phyloP scores from a whole-genome alignment of 2,797 vertebrate species.

The Pangasius krempfi region DNA sequence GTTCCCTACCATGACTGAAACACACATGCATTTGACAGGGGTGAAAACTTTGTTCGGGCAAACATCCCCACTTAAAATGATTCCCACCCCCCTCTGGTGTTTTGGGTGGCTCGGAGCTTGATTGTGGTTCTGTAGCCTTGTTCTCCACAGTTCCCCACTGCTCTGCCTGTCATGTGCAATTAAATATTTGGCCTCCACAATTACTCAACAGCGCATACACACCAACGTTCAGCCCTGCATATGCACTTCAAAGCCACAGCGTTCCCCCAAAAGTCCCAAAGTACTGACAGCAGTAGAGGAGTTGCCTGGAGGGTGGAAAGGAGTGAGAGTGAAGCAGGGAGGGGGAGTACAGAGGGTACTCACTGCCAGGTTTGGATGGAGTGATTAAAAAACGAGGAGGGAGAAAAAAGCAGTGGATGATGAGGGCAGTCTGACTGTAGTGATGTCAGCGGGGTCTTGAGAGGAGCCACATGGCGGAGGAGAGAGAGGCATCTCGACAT shows the following conservation, averaged over 20 bases:
- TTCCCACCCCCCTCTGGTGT: conserved; percentile 38
- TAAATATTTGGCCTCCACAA: conserved; percentile 98
- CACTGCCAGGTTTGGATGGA: conserved; percentile 87
- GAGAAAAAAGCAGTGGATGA: conserved; percentile 70
- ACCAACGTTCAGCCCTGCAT: conserved; percentile 87
- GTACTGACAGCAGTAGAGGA: conserved; percentile 85
- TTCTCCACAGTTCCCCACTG: conserved; percentile 84
- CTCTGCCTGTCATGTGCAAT: conserved; percentile 98
- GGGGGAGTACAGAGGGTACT: conserved; percentile 80
- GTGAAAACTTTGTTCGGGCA: conserved; percentile 40
- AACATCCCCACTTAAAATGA: conserved; percentile 33
- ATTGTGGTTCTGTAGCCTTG: conserved; percentile 73
- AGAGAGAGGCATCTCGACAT: conserved; percentile 59
- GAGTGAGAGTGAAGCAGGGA: conserved; percentile 74
- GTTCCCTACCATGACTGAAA: conserved; percentile 17
- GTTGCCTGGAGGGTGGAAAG: conserved; percentile 84
- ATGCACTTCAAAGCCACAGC: conserved; percentile 94
- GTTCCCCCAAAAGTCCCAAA: conserved; percentile 91
- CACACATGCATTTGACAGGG: conserved; percentile 27
- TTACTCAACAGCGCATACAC: conserved; percentile 94
- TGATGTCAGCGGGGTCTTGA: conserved; percentile 62
- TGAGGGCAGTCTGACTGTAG: conserved; percentile 75
- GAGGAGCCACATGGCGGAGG: conserved; percentile 56
- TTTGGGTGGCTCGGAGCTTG: conserved; percentile 67
- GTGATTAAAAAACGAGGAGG: conserved; percentile 81